Evolutionary conservation across 92 coral and sea anemone species (phyloP).

Genomic region (Desmophyllum pertusum): DNA sequence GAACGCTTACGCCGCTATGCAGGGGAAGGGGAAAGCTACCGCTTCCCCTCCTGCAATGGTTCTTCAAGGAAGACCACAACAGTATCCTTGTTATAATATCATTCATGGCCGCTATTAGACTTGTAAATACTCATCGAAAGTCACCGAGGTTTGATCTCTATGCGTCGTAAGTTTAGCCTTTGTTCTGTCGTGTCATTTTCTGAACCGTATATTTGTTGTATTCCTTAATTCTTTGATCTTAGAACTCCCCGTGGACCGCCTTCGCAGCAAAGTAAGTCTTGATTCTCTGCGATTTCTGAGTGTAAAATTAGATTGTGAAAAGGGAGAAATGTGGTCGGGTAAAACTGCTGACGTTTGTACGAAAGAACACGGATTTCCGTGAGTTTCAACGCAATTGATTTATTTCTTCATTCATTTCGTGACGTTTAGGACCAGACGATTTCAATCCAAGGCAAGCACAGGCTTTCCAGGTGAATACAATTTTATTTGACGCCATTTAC

Average conservation of each 20-base stretch:
- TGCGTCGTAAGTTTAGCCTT: constrained; percentile 37
- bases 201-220: constrained; percentile 63
- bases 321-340: background rate
- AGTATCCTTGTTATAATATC: constrained; percentile 72
- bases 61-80: constrained; percentile 59
- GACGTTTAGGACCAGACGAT: constrained; percentile 62
- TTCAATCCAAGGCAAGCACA: constrained; percentile 53
- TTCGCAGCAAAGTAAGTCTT: constrained; percentile 78
- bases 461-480: constrained; percentile 35
- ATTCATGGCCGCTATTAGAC: background rate
- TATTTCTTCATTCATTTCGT: constrained; percentile 9
- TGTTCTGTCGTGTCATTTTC: constrained; percentile 53
- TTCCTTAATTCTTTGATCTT: constrained; percentile 67
- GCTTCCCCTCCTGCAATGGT: constrained; percentile 82
- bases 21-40: constrained; percentile 93
- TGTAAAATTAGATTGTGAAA: background rate
- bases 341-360: constrained; percentile 47
- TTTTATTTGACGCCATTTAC: constrained; percentile 7
- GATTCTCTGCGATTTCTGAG: constrained; percentile 16
- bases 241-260: constrained; percentile 80
- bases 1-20: constrained; percentile 90
- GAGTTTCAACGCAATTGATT: constrained; percentile 44
- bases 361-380: constrained; percentile 25
- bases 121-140: constrained; percentile 3
- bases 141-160: constrained; percentile 23